These are phyloP conservation scores for Hypolimnas misippus DNA, from an alignment of 2,888 invertebrate species.

Conservation along the genomic window DNA sequence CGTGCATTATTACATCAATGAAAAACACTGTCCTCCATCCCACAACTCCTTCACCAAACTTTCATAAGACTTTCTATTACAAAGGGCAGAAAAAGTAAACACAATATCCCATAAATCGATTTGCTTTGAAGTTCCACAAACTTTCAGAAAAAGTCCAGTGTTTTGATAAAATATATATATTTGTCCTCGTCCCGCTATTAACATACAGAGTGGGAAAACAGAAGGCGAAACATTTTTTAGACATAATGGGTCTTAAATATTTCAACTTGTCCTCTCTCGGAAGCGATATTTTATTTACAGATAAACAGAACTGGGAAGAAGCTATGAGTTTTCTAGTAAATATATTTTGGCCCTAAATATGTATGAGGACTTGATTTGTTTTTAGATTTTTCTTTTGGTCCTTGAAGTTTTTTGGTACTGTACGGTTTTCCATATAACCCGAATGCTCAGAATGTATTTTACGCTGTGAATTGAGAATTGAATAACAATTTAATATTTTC, in stretches of 20 bases:
- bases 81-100: conserved; percentile 27
- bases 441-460: background rate
- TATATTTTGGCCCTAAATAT: conserved; percentile 28
- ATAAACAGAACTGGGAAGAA: conserved; percentile 29
- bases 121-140: conserved; percentile 26
- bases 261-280: conserved; percentile 44
- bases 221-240: conserved; percentile 42
- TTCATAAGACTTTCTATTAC: too few relatives aligned
- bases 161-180: conserved; percentile 41
- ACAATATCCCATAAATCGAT: conserved; percentile 28
- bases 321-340: conserved; percentile 25
- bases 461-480: background rate
- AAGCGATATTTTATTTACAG: conserved; percentile 44
- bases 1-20: conserved; percentile 11
- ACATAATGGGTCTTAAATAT: conserved; percentile 48
- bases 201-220: conserved; percentile 45
- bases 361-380: conserved; percentile 32
- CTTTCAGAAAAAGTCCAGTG: conserved; percentile 17
- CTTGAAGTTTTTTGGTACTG: background rate
- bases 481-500: background rate
- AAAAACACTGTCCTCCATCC: conserved; percentile 18
- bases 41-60: background rate
- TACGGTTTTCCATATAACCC: background rate
- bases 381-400: conserved; percentile 20
- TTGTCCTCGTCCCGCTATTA: conserved; percentile 36